A percentile compares a stretch with the other conserved stretches of the same genome.
These are phyloP conservation scores for Augochlora pura DNA, from an alignment of 1,140 invertebrate genomes.

Conservation along the genomic window DNA sequence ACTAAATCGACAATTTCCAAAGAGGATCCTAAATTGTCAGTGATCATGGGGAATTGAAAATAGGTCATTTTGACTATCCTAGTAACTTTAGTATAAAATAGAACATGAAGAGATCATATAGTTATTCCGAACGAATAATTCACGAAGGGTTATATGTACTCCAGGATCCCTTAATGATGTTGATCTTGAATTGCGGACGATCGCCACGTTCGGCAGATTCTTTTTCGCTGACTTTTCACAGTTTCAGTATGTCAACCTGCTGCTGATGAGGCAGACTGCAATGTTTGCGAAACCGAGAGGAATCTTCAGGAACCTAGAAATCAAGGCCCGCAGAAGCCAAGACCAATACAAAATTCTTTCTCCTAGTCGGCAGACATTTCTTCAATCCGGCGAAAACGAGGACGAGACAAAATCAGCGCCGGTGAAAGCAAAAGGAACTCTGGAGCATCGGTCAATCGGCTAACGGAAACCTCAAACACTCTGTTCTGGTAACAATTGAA, in stretches of 20 bases:
- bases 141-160: neutral
- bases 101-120: neutral
- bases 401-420: neutral
- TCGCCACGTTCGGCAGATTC: neutral
- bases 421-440: neutral
- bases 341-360: conserved; percentile 10
- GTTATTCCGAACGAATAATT: neutral
- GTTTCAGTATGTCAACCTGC: conserved; percentile 13
- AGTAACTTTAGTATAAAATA: no score
- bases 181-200: conserved; percentile 11
- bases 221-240: conserved; percentile 21
- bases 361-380: neutral
- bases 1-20: no score
- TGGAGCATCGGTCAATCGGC: neutral
- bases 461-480: no score
- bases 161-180: conserved; percentile 4
- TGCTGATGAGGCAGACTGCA: conserved; percentile 29
- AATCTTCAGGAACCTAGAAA: conserved; percentile 2
- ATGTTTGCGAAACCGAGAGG: conserved; percentile 26
- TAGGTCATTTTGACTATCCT: no score
- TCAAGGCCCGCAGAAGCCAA: neutral
- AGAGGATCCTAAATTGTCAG: no score
- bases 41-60: no score
- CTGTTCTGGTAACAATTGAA: no score
- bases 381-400: neutral